These are phyloP conservation scores for Archilochus colubris DNA, from an alignment of 2,113 vertebrate species.

Conservation along the genomic window DNA sequence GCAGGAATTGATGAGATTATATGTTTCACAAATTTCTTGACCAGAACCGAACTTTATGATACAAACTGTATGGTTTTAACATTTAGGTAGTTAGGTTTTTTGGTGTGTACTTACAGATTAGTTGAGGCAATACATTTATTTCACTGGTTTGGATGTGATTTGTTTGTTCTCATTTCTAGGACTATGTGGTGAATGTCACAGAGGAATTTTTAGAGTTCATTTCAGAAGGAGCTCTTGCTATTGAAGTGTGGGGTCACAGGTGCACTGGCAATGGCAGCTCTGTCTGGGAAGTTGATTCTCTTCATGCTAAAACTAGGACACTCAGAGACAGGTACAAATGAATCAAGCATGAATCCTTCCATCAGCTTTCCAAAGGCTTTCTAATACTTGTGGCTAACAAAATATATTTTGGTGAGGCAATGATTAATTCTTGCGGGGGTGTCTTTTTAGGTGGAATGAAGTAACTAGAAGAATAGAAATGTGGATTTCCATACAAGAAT, in stretches of 20 bases:
- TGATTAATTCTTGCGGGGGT: neutral
- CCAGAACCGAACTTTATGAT: neutral
- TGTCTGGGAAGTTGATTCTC: constrained; percentile 89
- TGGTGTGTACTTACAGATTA: neutral
- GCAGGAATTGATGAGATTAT: neutral
- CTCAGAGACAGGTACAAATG: constrained; percentile 87
- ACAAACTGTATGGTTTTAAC: neutral
- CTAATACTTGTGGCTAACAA: neutral
- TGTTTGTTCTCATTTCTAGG: constrained; percentile 73
- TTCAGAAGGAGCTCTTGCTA: constrained; percentile 93
- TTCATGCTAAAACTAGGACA: constrained; percentile 91
- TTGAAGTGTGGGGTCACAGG: constrained; percentile 98
- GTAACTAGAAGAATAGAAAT: constrained; percentile 93
- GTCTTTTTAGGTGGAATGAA: constrained; percentile 89
- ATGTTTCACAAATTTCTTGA: neutral
- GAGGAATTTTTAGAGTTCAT: constrained; percentile 99
- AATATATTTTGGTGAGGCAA: neutral
- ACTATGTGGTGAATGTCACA: constrained; percentile 89
- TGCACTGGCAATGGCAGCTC: constrained; percentile 91
- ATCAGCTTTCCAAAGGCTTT: neutral
- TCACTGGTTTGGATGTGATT: neutral
- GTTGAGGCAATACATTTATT: neutral
- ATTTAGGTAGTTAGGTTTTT: neutral
- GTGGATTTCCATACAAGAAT: constrained; percentile 91
- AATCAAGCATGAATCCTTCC: neutral